Percentiles rank a stretch among this genome's conserved stretches.
These are phyloP conservation scores for Tetheella fluctuosa DNA, from an alignment of 2,888 invertebrate species.

Conservation along the genomic window DNA sequence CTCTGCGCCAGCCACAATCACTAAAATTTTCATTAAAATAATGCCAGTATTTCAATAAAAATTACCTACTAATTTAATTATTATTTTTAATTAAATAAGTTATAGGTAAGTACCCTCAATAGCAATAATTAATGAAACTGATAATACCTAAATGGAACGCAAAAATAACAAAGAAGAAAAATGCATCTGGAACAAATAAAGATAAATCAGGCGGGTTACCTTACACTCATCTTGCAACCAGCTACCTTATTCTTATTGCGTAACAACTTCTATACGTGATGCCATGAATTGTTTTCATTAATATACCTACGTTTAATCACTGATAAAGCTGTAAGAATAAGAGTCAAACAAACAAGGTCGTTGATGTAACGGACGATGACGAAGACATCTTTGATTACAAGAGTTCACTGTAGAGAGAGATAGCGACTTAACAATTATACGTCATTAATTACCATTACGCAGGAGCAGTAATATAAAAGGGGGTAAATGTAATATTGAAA, in stretches of 20 bases:
- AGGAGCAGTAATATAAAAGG: conserved; percentile 19
- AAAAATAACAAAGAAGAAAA: no score
- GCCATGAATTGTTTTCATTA: conserved; percentile 13
- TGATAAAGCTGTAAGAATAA: conserved; percentile 49
- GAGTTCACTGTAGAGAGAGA: conserved; percentile 58
- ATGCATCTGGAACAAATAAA: no score
- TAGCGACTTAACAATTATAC: conserved; percentile 34
- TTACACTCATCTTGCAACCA: no score
- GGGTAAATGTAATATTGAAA: no score
- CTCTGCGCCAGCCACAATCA: conserved; percentile 50
- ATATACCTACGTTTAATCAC: conserved; percentile 20
- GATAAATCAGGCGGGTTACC: no score
- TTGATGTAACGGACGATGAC: conserved; percentile 73
- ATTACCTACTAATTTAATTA: conserved; percentile 11
- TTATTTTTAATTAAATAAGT: no score
- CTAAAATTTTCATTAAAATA: conserved; percentile 56
- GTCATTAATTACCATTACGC: conserved; percentile 53
- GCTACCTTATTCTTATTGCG: background rate
- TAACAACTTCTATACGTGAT: background rate
- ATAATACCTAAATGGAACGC: no score
- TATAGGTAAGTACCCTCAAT: no score
- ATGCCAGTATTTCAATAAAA: conserved; percentile 11
- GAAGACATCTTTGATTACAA: conserved; percentile 62
- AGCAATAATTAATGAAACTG: no score
- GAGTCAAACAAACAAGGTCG: conserved; percentile 79